Evolutionary conservation across 2,888 invertebrate genomes (phyloP).

Genomic region (Drosophila falleni): DNA sequence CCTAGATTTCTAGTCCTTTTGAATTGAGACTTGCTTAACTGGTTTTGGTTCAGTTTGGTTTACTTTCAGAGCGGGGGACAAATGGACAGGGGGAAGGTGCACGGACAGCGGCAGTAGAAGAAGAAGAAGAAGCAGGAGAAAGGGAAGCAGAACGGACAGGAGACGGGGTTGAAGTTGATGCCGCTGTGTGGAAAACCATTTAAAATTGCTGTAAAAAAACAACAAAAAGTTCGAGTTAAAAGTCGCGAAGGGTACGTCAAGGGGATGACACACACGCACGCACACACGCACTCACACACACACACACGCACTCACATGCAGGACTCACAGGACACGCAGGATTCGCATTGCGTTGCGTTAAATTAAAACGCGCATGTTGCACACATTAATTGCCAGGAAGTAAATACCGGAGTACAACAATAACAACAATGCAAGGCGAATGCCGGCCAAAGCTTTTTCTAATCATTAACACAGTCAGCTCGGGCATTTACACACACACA

Average conservation of each 20-base stretch:
- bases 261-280: constrained; percentile 28
- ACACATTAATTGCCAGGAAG: constrained; percentile 81
- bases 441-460: constrained; percentile 72
- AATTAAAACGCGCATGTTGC: constrained; percentile 80
- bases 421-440: constrained; percentile 42
- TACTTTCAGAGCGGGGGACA: constrained; percentile 16
- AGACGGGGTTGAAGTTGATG: background rate
- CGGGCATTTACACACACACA: too few species aligned
- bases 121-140: background rate
- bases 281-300: constrained; percentile 9
- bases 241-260: constrained; percentile 23
- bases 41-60: constrained; percentile 73
- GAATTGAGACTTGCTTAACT: constrained; percentile 71
- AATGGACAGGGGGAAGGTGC: background rate
- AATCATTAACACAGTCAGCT: constrained; percentile 84
- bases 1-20: constrained; percentile 13
- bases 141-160: background rate
- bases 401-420: constrained; percentile 52
- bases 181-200: constrained; percentile 64
- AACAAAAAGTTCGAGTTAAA: constrained; percentile 61
- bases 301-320: constrained; percentile 1
- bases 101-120: background rate
- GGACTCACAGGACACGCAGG: constrained; percentile 23
- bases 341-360: constrained; percentile 56
- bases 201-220: constrained; percentile 72